Evolutionary conservation across 2,113 vertebrate species (phyloP).

Genomic region (Oryzias melastigma): DNA sequence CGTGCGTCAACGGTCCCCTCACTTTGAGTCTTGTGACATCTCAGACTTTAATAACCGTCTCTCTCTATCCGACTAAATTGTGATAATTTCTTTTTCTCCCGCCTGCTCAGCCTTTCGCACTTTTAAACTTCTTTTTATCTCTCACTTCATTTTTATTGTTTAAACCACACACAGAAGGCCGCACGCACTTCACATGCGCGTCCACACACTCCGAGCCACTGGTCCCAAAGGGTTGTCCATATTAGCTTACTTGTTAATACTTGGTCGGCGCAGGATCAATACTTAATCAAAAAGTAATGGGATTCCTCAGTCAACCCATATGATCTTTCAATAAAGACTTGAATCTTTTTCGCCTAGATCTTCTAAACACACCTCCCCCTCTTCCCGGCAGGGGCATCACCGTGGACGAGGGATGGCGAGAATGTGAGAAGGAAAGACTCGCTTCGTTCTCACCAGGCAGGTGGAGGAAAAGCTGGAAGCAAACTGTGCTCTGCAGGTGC

Average conservation of each 20-base stretch:
- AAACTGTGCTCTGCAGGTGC: conserved; percentile 19
- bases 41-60: conserved; percentile 72
- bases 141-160: conserved; percentile 32
- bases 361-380: conserved; percentile 3
- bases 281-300: conserved; percentile 99
- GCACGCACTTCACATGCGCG: conserved; percentile 39
- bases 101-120: conserved; percentile 37
- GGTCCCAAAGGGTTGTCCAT: conserved; percentile 97
- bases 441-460: conserved; percentile 40
- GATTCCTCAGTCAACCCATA: conserved; percentile 99
- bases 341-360: conserved; percentile 84
- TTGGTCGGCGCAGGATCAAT: conserved; percentile 89
- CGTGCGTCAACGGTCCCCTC: conserved; percentile 72
- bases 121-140: conserved; percentile 14
- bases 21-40: conserved; percentile 77
- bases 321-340: conserved; percentile 99
- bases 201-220: conserved; percentile 78
- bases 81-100: conserved; percentile 60
- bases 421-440: conserved; percentile 28
- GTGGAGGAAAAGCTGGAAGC: conserved; percentile 24
- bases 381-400: conserved; percentile 17
- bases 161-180: conserved; percentile 31
- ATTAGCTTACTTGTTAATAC: conserved; percentile 99
- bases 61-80: conserved; percentile 62
- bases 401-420: conserved; percentile 11